Evolutionary conservation across 2,797 vertebrate species (phyloP), one percentile per base, ranked within the genome.

Genomic region (Sebastolobus alascanus): DNA sequence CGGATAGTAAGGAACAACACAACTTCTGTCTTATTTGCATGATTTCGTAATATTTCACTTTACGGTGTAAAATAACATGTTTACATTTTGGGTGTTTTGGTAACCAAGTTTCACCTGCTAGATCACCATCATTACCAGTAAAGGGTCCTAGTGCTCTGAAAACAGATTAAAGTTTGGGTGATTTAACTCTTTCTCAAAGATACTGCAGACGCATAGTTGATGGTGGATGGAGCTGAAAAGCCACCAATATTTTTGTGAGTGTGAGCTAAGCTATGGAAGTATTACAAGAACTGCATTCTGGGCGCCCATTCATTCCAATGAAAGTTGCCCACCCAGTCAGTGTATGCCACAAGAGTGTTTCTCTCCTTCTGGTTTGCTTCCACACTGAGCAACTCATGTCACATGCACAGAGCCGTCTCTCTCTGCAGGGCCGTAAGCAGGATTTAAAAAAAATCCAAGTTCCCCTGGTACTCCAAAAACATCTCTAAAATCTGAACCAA

Each of bases 1-100:
- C 84, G 38, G 11, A 87, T 33, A 72, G 95, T 96, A 91, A 92
- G 90, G 2, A 83, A 66, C 27, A 54, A 9, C 4, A 6, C 13
- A 22, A 37, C 8, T 4, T 66, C 3, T 52, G 29, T 38, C 16
- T 22, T 52, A 5, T 59, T 66, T 46, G 6, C 75, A 63, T 76
- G 40, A 20, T 77, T 4, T 60, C 0, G 5, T n/a, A 16, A 64
- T 58, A 12, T 60, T 60, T 79, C 3, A 27, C 11, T 18, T 58
- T 4, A 29, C 25, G 31, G 27, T 20, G 5, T n/a, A 3, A 25
- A 25, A 33, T 16, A 22, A 1, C 3, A 20, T 20, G 1, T 29
- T 3, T 46, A 12, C 3, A 20, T 20, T 0, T 29, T 3, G 37
- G 16, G 0, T 50, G 20, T 50, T 50, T 50, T 50, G 18, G 46